Percentiles rank a stretch among this genome's conserved stretches.
These are phyloP conservation scores for Lacerta agilis DNA, from an alignment of 2,797 vertebrate species.

Conservation along the genomic window DNA sequence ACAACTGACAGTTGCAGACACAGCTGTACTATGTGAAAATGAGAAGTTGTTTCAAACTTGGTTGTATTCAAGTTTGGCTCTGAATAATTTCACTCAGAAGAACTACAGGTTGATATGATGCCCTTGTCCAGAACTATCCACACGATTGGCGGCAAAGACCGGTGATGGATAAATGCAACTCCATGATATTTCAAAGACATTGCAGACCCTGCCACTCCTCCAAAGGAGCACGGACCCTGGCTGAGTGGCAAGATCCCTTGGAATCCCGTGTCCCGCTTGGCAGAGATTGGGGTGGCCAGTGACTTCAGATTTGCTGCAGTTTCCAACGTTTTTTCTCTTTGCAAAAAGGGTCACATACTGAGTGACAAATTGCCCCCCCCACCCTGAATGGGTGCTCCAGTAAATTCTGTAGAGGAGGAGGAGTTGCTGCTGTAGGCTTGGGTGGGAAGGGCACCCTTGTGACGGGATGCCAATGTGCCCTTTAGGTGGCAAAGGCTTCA, in stretches of 20 bases:
- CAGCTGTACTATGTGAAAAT: too few relatives aligned
- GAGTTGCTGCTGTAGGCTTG: not conserved
- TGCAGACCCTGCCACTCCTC: too few relatives aligned
- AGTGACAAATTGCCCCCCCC: constrained; percentile 30
- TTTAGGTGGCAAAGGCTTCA: constrained; percentile 49
- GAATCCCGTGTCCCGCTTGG: not conserved
- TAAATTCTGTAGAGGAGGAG: not conserved
- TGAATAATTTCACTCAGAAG: not conserved
- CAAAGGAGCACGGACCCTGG: too few relatives aligned
- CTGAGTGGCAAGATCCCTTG: too few relatives aligned
- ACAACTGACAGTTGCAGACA: not conserved
- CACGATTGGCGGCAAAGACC: not conserved
- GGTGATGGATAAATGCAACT: not conserved
- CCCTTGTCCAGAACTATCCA: not conserved
- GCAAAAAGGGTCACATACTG: constrained; percentile 26
- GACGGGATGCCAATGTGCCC: constrained; percentile 28
- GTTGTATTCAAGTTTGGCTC: not conserved
- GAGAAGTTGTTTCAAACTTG: not conserved
- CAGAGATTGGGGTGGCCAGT: too few relatives aligned
- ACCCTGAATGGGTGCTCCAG: constrained; percentile 33
- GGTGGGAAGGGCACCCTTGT: constrained; percentile 1
- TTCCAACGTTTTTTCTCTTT: not conserved
- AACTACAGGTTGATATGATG: not conserved
- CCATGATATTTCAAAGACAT: too few relatives aligned
- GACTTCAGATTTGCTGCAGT: rapidly evolving